Evolutionary conservation across 2,888 invertebrate species (phyloP).

Genomic region (Bedellia somnulentella): DNA sequence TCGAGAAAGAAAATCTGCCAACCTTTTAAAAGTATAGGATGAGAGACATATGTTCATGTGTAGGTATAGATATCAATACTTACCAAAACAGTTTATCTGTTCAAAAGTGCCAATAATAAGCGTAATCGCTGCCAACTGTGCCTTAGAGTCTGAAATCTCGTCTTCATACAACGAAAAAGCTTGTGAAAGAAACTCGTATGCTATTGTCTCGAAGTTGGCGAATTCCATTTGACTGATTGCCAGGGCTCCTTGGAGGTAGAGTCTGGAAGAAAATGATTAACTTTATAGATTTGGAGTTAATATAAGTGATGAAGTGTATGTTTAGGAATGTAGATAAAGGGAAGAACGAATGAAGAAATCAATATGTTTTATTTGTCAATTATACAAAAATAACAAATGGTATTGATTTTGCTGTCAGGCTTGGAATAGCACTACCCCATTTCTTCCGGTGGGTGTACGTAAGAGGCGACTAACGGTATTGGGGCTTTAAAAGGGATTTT

Average conservation of each 20-base stretch:
- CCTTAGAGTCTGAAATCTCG: slow-evolving; percentile 96
- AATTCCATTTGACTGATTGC: slow-evolving; percentile 91
- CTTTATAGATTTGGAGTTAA: background rate
- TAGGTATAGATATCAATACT: no score
- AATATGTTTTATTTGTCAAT: background rate
- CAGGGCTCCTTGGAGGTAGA: slow-evolving; percentile 94
- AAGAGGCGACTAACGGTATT: no score
- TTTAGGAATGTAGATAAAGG: background rate
- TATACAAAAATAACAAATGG: background rate
- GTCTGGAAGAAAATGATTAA: slow-evolving; percentile 19
- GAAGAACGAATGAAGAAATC: background rate
- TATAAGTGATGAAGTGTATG: no score
- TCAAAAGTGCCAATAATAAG: slow-evolving; percentile 95
- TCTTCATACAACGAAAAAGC: slow-evolving; percentile 98
- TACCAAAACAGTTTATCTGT: slow-evolving; percentile 88
- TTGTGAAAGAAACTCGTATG: slow-evolving; percentile 96
- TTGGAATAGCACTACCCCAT: no score
- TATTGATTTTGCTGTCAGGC: no score
- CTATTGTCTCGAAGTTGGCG: slow-evolving; percentile 94
- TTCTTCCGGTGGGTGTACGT: no score
- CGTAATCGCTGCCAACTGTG: slow-evolving; percentile 94
- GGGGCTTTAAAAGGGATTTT: no score
- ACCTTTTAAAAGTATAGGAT: no score
- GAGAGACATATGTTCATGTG: no score
- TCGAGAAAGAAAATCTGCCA: no score